Evolutionary conservation across 2,888 invertebrate genomes (phyloP), one percentile per base, ranked within the genome.

Genomic region (Patella ulyssiponensis): DNA sequence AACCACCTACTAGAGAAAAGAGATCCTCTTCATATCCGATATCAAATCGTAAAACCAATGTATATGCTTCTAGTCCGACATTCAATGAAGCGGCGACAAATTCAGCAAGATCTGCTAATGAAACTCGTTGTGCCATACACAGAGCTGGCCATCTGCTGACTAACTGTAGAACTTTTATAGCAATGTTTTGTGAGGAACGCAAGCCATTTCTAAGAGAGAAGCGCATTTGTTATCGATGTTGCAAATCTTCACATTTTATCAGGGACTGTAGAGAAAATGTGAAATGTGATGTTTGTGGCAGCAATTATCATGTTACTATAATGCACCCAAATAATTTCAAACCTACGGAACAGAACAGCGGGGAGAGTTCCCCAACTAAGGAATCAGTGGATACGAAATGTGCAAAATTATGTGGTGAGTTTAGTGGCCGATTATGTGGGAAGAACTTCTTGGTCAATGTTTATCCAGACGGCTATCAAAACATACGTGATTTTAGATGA

Each of bases 221-320:
- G 17, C 56, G 20, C n/a, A n/a, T 82, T 2, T 82, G 82, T 69
- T 82, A 79, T 17, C 56, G 73, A 7, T 81, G 83, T 76, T 79
- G 73, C 44, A 58, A 56, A 17, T 71, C 78, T 23, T 56, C 20
- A 3, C 83, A 83, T 71, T 4, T 53, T 17, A 69, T 70, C 1
- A 58, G 64, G 14, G 53, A 71, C 14, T 82, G 81, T 70, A 69
- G 71, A 14, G 76, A 44, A 15, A 69, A 56, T 1, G 44, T 81
- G 12, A 71, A 77, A 44, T 82, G 83, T 71, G 51, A 70, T 23
- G 75, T 74, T n/a, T 82, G 83, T 74, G 64, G 72, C 5, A 83
- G 79, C 69, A 54, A 53, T 1, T 23, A 33, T 14, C 81, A 83
- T 58, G 27, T 70, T 7, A 78, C 81, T 20, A 74, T 79, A 44